These are phyloP conservation scores for Ivindomyrus marchei DNA, from an alignment of 2,113 vertebrate genomes.

Conservation along the genomic window DNA sequence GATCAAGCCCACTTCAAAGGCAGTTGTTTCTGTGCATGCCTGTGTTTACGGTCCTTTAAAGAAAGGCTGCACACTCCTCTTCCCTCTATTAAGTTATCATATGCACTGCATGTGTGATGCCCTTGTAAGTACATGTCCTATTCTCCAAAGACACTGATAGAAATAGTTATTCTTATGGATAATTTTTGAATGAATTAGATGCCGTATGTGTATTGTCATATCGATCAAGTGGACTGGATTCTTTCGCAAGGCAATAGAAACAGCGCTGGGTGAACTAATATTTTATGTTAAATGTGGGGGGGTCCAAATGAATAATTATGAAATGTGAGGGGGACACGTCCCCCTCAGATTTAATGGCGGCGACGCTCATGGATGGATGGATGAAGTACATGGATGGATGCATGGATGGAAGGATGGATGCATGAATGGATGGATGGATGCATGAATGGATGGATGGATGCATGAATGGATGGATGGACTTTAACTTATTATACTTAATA, in stretches of 20 bases:
- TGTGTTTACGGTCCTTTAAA: neutral
- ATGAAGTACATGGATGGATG: neutral
- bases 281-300: too few species aligned
- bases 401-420: neutral
- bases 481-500: too few species aligned
- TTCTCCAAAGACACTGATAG: neutral
- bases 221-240: too few species aligned
- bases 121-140: neutral
- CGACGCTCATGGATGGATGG: too few species aligned
- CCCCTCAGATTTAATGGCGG: too few species aligned
- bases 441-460: neutral
- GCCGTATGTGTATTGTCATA: too few species aligned
- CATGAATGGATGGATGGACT: neutral
- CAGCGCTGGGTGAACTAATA: too few species aligned
- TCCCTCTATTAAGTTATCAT: neutral
- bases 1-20: slow-evolving; percentile 14
- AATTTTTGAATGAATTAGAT: too few species aligned
- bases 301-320: too few species aligned
- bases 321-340: too few species aligned
- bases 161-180: neutral
- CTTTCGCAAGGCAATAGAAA: too few species aligned
- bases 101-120: neutral
- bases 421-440: neutral
- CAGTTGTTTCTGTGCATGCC: neutral
- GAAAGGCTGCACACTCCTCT: neutral